Base-by-base conservation (phyloP, 2,113 vertebrate species). In the Pollachius pollachius region DNA sequence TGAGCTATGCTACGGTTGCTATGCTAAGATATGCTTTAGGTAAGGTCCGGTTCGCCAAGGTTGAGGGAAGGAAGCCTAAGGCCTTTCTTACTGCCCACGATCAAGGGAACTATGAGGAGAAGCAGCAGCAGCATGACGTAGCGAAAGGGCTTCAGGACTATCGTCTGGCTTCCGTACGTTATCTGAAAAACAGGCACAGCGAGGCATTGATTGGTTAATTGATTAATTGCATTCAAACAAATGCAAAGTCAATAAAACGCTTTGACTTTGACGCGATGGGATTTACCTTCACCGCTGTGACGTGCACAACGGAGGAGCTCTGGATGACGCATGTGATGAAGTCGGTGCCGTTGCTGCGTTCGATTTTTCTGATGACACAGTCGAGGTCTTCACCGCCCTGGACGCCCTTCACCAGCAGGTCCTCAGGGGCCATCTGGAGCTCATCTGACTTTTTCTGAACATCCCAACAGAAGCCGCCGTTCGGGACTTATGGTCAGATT, bases 361-460 rank as follows among this genome's bases (percentile, higher is more conserved):
- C 90, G 66, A 93, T 91, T 9, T 56, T 69, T 57, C 86, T 73
- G 69, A 95, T 78, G 21, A 58, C 77, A 85, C 96, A 97, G n/a
- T 0, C 3, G 0, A 82, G 54, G 6, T 69, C 0, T 15, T 81
- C 75, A 4, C 79, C 76, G 7, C 81, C 71, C 8, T 74, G 74
- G 23, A 92, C 56, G 0, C 81, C 92, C 60, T 84, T 84, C n/a
- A 93, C 91, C 3, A 80, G 86, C 37, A 99, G 65, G 65, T 99
- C 97, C 0, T 60, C 71, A 21, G 8, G 23, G 23, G 23, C 90
- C 76, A 99, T 92, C 67, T 91, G 83, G 82, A 99, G 90, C n/a
- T 86, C 76, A 81, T 98, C 96, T 2, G 85, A 87, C 74, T 85
- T 91, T 95, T 97, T 98, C 96, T 98, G 75, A 34, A 85, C 15